A percentile compares a stretch with the other conserved stretches of the same genome.
Conservation (phyloP, 2,888 invertebrate species). For the Altica lythri region DNA sequence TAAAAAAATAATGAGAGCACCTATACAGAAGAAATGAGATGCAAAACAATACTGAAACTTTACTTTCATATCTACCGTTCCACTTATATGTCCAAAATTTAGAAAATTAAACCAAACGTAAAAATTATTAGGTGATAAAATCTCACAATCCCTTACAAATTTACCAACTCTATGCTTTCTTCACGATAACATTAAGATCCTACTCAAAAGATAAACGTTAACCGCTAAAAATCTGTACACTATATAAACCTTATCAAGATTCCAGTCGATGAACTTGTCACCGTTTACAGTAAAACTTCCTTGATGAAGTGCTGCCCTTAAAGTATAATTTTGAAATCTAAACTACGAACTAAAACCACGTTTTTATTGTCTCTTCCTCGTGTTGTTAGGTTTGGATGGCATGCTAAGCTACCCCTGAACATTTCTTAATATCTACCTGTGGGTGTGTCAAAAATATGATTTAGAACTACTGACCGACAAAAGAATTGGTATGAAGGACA, state of each 20-base stretch:
- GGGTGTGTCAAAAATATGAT: slow-evolving; percentile 30
- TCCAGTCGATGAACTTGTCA: slow-evolving; percentile 3
- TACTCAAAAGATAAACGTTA: neutral
- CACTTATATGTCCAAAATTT: too few species aligned
- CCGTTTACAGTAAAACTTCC: neutral
- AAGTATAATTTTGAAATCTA: slow-evolving; percentile 5
- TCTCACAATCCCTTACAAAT: too few species aligned
- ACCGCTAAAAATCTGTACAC: neutral
- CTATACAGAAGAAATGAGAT: too few species aligned
- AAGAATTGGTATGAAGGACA: neutral
- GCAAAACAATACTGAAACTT: too few species aligned
- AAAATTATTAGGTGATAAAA: too few species aligned
- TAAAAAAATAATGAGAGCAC: too few species aligned
- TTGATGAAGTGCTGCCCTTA: slow-evolving; percentile 4
- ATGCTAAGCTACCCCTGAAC: slow-evolving; percentile 1
- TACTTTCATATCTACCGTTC: too few species aligned
- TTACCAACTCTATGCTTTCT: too few species aligned
- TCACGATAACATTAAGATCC: neutral
- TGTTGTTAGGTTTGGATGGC: slow-evolving; percentile 1
- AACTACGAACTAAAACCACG: neutral
- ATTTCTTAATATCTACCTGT: slow-evolving; percentile 27
- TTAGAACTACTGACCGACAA: slow-evolving; percentile 23
- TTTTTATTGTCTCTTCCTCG: slow-evolving; percentile 6
- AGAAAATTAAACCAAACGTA: too few species aligned
- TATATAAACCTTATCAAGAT: slow-evolving; percentile 2